Evolutionary conservation across 1,140 invertebrate species (phyloP), one percentile per base, ranked within the genome.

Genomic region (Holcopasites calliopsidis): DNA sequence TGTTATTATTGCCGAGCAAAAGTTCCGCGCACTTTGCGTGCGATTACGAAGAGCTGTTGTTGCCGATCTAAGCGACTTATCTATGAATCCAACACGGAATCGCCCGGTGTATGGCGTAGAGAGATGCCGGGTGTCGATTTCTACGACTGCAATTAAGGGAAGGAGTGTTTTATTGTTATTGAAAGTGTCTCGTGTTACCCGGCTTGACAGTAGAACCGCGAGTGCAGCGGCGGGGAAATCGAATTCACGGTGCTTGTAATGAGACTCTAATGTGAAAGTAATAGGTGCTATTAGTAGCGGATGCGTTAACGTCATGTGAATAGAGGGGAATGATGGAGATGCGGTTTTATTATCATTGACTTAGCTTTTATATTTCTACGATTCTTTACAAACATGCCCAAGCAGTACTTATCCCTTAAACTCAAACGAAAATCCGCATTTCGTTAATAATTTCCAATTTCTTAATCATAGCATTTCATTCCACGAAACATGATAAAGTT

Each of bases 1-100:
- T 31, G 42, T 52, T 49, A 49, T 66, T 52, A 52, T 66, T 66
- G 42, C 47, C 64, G 44, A 2, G n/a, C 44, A 47, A 10, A n/a
- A n/a, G 21, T 52, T 66, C 44, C 28, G n/a, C 18, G 60, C 60
- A 31, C 40, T 62, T 44, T 44, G 26, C 40, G 40, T 44, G 40
- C 60, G 60, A 44, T 40, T 31, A 44, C 26, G 60, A 62, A 18
- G 60, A 62, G 44, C 44, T 35, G 44, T 62, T 42, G 60, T 44
- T 62, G 26, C 60, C 31, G 44, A 65, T 62, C 38, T 44, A 28
- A 40, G 26, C 26, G 31, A 44, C 44, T 28, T 44, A 44, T 62
- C 40, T 44, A 0, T 21, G 26, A 35, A 16, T 23, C 18, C 16
- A 18, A 5, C 58, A 61, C 7, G 21, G 2, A 28, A 13, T 7